Evolutionary conservation across 2,888 invertebrate genomes (phyloP), one percentile per base, ranked within the genome.

Genomic region (Sinelater perroti): DNA sequence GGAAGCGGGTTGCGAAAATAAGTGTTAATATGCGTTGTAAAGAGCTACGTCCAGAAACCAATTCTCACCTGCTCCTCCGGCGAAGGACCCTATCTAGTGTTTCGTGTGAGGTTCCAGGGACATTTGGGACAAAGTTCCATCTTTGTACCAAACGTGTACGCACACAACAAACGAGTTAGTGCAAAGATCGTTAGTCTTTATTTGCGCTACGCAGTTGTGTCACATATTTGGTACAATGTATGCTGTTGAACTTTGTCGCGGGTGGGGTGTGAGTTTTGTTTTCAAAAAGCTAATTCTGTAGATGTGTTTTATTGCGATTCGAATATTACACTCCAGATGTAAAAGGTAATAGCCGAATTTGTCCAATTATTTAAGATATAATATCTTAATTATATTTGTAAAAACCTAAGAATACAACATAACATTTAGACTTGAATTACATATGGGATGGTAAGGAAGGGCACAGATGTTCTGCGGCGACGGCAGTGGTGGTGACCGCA

Each of bases 341-440:
- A 44, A 47, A 54, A 56, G 35, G 62, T 63, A 63, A 66, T 62
- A 67, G 47, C 61, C 66, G 66, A 67, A 65, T 66, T 63, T 54
- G 36, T 42, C 26, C 44, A 55, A 56, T 58, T 55, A 60, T 46
- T 53, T 46, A 55, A 75, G 71, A 74, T 74, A 68, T 69, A 70
- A 67, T 72, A 71, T 64, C 66, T 68, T 70, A 68, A 63, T 64
- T 63, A 65, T 69, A 67, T 66, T 66, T 70, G 68, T 69, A 70
- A 68, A 69, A 67, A 71, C 69, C 70, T 69, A 69, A 65, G 63
- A 56, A 66, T 62, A 67, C 67, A 68, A 71, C 68, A 69, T 70
- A 72, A 70, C 60, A 67, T 67, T 63, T 67, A 65, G 60, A 63
- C 56, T 67, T 63, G 65, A 64, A 64, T 70, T 70, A 64, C 63